Conservation (phyloP, 2,797 vertebrate species). For the Orestias chungarensis region DNA sequence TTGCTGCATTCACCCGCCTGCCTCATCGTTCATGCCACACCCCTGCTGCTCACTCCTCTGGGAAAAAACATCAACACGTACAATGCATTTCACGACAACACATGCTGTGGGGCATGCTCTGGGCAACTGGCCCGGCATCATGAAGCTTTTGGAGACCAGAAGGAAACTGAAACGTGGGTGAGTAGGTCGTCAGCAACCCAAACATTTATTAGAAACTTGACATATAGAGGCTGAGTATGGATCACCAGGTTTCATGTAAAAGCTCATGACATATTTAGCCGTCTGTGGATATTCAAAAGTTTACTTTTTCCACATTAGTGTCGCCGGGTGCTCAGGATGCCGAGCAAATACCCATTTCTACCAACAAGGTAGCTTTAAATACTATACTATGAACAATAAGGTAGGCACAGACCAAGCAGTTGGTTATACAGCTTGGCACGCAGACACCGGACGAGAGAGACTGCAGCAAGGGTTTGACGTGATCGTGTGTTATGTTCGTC, state of each 20-base stretch:
- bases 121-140: slow-evolving; percentile 86
- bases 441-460: slow-evolving; percentile 99
- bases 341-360: slow-evolving; percentile 79
- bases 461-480: slow-evolving; percentile 99
- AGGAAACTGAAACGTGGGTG: slow-evolving; percentile 46
- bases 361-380: slow-evolving; percentile 84
- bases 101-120: slow-evolving; percentile 98
- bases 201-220: background rate
- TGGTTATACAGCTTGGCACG: slow-evolving; percentile 99
- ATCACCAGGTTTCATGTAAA: background rate
- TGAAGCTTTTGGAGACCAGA: slow-evolving; percentile 81
- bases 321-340: slow-evolving; percentile 83
- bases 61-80: slow-evolving; percentile 82
- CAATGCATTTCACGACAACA: slow-evolving; percentile 87
- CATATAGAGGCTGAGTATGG: background rate
- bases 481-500: slow-evolving; percentile 99
- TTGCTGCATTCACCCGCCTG: slow-evolving; percentile 62
- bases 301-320: background rate
- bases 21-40: slow-evolving; percentile 85
- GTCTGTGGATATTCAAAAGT: background rate
- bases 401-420: slow-evolving; percentile 99
- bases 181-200: slow-evolving; percentile 15
- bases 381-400: slow-evolving; percentile 99
- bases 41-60: slow-evolving; percentile 81
- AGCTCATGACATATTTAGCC: background rate